Percentiles rank a stretch among this genome's conserved stretches.
These are phyloP conservation scores for Pogonophryne albipinna DNA, from an alignment of 2,797 vertebrate genomes.

Conservation along the genomic window DNA sequence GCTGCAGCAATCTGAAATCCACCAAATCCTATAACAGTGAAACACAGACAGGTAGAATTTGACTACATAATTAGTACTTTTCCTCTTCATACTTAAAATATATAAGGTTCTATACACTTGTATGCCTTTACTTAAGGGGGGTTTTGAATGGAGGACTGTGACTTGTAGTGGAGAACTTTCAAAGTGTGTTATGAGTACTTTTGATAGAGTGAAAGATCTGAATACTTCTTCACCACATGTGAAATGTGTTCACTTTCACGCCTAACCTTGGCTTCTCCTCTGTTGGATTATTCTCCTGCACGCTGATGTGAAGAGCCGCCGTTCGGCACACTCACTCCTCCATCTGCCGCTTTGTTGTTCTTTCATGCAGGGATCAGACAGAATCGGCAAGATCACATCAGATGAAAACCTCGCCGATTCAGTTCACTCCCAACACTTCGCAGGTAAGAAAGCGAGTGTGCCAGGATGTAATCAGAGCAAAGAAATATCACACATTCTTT, in stretches of 20 bases:
- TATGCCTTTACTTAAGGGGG: neutral
- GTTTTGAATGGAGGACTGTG: neutral
- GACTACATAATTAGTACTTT: neutral
- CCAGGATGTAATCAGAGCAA: neutral
- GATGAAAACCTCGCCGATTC: constrained; percentile 91
- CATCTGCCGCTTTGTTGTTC: constrained; percentile 12
- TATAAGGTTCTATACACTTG: neutral
- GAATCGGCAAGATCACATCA: constrained; percentile 85
- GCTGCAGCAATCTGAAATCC: neutral
- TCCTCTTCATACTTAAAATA: neutral
- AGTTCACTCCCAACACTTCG: constrained; percentile 89
- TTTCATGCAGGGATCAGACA: constrained; percentile 80
- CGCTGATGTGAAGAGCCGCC: neutral
- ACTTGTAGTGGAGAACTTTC: neutral
- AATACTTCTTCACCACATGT: neutral
- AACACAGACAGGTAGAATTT: neutral
- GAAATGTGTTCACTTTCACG: constrained; percentile 1
- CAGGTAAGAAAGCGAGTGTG: constrained; percentile 81
- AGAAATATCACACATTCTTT: neutral
- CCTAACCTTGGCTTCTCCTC: constrained; percentile 1
- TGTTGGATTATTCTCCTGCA: neutral
- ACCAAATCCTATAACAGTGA: neutral
- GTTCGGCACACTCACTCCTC: constrained; percentile 7
- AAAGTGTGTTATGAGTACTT: neutral
- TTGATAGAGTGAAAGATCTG: neutral